Evolutionary conservation across 1,140 invertebrate species (phyloP), one percentile per base, ranked within the genome.

Genomic region (Gonioctena quinquepunctata): DNA sequence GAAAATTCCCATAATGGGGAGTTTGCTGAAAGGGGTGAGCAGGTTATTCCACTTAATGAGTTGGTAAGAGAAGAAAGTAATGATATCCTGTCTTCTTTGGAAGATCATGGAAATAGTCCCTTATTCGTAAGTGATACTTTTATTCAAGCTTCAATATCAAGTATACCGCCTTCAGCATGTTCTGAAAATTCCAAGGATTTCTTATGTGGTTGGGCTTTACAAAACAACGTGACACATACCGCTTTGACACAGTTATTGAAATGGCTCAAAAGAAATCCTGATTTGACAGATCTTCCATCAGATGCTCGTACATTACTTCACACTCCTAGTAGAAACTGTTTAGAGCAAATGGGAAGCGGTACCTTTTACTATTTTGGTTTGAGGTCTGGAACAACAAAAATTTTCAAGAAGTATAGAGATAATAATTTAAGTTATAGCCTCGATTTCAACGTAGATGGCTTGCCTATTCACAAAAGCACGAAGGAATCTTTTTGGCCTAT

Each of bases 401-500:
- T 57, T 13, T 25, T 57, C 22, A 21, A 19, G 13, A 57, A 57
- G 23, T 57, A 57, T 13, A 23, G n/a, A 23, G 13, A 57, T 13
- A 57, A n/a, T n/a, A n/a, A n/a, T n/a, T n/a, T n/a, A n/a, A n/a
- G n/a, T n/a, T n/a, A n/a, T n/a, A n/a, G n/a, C 33, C n/a, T 42
- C 8, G 33, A 42, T 54, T 54, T 54, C 18, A 18, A 6, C 18
- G 50, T 54, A n/a, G 50, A 54, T 54, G 57, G 56, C 11, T 21
- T 68, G n/a, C 59, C 56, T 19, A 18, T 68, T 7, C 27, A 18
- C 27, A 61, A 61, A 33, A 61, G 59, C 27, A 27, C 59, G 8
- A 27, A 28, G 13, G 13, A 26, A 22, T 52, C 56, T 13, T 68
- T 68, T 61, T 62, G 59, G 66, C 66, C 66, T 22, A 68, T 68